These are phyloP conservation scores for Andrena bicolor DNA, from an alignment of 2,888 invertebrate species.

Conservation along the genomic window DNA sequence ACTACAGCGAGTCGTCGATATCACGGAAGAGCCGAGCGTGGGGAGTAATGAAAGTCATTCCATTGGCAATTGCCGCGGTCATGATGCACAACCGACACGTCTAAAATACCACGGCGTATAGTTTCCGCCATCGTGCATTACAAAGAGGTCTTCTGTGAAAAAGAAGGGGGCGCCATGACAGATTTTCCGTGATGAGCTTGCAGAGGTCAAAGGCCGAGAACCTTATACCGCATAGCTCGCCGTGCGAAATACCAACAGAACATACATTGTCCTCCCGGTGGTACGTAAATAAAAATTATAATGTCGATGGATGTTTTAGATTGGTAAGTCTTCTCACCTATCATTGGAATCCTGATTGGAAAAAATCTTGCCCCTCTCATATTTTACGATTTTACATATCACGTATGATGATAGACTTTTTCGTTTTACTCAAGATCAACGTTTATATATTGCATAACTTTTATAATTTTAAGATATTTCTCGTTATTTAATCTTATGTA, in stretches of 20 bases:
- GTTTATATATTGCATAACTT: too few species aligned
- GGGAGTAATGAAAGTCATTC: slow-evolving; percentile 59
- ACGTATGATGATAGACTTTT: too few species aligned
- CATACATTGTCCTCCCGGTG: not conserved
- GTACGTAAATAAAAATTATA: not conserved
- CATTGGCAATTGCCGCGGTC: slow-evolving; percentile 49
- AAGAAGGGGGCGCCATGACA: slow-evolving; percentile 56
- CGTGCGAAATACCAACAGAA: slow-evolving; percentile 31
- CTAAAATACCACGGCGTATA: slow-evolving; percentile 71
- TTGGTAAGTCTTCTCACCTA: too few species aligned
- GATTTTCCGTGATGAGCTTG: slow-evolving; percentile 62
- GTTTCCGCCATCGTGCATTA: slow-evolving; percentile 71
- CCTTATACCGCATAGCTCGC: slow-evolving; percentile 27
- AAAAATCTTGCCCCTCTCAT: too few species aligned
- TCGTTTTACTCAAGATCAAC: too few species aligned
- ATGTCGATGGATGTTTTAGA: not conserved
- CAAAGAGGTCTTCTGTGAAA: slow-evolving; percentile 71
- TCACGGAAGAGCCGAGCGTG: slow-evolving; percentile 33
- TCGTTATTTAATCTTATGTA: too few species aligned
- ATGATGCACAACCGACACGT: slow-evolving; percentile 48
- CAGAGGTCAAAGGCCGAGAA: slow-evolving; percentile 59
- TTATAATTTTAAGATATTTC: too few species aligned
- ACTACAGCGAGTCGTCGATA: slow-evolving; percentile 36
- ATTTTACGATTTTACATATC: too few species aligned
- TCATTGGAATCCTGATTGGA: too few species aligned